Evolutionary conservation across 2,888 invertebrate genomes (phyloP), one percentile per base, ranked within the genome.

Genomic region (Catocala nupta): DNA sequence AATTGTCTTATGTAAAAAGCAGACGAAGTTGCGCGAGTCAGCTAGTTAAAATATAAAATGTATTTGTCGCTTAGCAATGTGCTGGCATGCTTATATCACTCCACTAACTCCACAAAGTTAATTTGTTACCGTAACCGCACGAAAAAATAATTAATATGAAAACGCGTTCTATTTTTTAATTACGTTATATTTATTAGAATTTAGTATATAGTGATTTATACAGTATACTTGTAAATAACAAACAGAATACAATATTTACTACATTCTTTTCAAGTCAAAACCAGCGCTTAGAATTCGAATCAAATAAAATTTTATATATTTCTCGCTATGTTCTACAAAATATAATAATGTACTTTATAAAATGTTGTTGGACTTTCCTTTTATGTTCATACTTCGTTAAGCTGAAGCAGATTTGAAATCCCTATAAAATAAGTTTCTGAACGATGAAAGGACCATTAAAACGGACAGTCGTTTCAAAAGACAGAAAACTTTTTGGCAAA

Each of bases 401-500:
- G 48, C 52, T 48, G 58, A 67, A 68, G 62, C 48, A 52, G 52
- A 69, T 59, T 71, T 67, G 9, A 50, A 65, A 58, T 58, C 9
- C 48, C 39, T 56, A 51, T 58, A 58, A 36, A 61, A 64, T 58
- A 36, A 62, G 59, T 44, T 60, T 67, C 42, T 50, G 25, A 57
- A 69, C 39, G 50, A n/a, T 16, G 39, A 11, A 52, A 52, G 34
- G 12, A 56, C 48, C 10, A 45, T 52, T 59, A 59, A 51, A 42
- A 42, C 39, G 61, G 55, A 51, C 61, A 51, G 51, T 36, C 39
- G 47, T 55, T 55, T 55, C 12, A 55, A 50, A 54, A 55, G 55
- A 51, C 51, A 55, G 43, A 7, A 39, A 55, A 61, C 51, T 61
- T 60, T 54, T 49, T 55, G 33, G 39, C 16, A 54, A 48, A 48